Percentiles rank a stretch among this genome's conserved stretches.
phyloP scores from a whole-genome alignment of 2,797 vertebrate species.

The Danio kyathit region DNA sequence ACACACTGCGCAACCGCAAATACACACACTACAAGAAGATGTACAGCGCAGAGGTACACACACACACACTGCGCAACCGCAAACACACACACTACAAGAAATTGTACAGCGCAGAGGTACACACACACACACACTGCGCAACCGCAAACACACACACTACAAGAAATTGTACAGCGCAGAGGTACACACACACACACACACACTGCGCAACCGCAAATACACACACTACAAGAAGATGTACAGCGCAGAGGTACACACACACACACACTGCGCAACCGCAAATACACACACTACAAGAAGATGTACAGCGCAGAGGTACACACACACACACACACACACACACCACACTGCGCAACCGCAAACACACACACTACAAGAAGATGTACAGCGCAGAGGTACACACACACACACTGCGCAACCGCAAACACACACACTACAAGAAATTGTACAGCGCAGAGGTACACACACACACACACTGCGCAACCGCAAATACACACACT shows the following conservation, averaged over 20 bases:
- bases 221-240: too few relatives aligned
- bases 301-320: conserved; percentile 89
- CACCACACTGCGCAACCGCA: conserved; percentile 56
- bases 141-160: not conserved
- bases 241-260: too few relatives aligned
- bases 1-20: not conserved
- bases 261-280: conserved; percentile 87
- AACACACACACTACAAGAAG: conserved; percentile 93
- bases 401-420: not conserved
- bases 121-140: not conserved
- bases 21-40: too few relatives aligned
- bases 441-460: conserved; percentile 93
- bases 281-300: conserved; percentile 91
- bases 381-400: conserved; percentile 92
- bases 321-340: too few relatives aligned
- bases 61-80: not conserved
- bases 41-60: too few relatives aligned
- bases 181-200: conserved; percentile 1
- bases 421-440: conserved; percentile 90
- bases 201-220: not conserved
- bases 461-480: conserved; percentile 72
- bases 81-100: not conserved
- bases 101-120: too few relatives aligned
- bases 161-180: too few relatives aligned
- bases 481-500: conserved; percentile 89